Base-by-base conservation (phyloP, 2,888 invertebrate genomes). In the Brenthis daphne region DNA sequence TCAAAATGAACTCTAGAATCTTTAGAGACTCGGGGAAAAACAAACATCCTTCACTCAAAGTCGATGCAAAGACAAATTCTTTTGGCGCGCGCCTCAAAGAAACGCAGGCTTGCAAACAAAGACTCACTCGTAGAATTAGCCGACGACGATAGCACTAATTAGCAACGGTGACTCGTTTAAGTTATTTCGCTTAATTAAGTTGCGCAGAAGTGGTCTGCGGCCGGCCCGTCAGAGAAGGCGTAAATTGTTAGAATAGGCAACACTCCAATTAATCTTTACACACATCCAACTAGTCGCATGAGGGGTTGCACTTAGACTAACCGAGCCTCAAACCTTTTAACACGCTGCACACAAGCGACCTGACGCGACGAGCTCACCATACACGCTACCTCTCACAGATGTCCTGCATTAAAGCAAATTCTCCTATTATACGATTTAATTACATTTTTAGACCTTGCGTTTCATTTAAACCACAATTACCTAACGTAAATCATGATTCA, bases 211-310 rank as follows among this genome's bases (percentile, higher is more conserved):
- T 92, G 92, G 91, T 91, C 91, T 91, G 88, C 85, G 89, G 88
- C 88, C 86, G 88, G 89, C 86, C 89, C 85, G 86, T 80, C 82
- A 81, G 83, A 80, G 84, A 89, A 89, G 89, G 88, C 86, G 89
- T 86, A 89, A 90, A 89, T 89, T 90, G 90, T 91, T 89, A 89
- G 90, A 86, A 89, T 84, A 83, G 86, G 87, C 85, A 86, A 85
- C 90, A 89, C 92, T 92, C 92, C 92, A 92, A 92, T 92, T 92
- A 92, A 92, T 92, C 91, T 92, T 92, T 92, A 90, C 90, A 91
- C 90, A 91, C 91, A 90, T 90, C 88, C 87, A 87, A 85, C 90
- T 90, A 89, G 88, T 86, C 85, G 84, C 86, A 82, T 76, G 85
- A 88, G 89, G 85, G 88, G 81, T 82, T 76, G 85, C 88, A 88